These are phyloP conservation scores for Phalera bucephala DNA, from an alignment of 2,888 invertebrate genomes.

Conservation along the genomic window DNA sequence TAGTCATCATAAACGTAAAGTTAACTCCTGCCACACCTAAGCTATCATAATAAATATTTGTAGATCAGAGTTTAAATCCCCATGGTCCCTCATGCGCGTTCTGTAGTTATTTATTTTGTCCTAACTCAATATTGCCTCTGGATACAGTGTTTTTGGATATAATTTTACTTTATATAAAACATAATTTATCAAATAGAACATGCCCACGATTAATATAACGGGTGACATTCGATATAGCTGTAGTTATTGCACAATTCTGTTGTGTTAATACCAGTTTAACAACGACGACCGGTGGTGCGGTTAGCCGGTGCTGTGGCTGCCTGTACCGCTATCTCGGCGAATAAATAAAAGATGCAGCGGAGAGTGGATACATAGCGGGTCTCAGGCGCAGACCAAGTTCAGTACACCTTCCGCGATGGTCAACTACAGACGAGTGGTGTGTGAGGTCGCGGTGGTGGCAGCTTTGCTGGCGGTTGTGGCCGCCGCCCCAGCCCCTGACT, in stretches of 20 bases:
- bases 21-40: too few relatives aligned
- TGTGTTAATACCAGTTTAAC: slow-evolving; percentile 71
- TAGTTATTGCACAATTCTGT: slow-evolving; percentile 54
- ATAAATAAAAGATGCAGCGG: slow-evolving; percentile 80
- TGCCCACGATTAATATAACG: slow-evolving; percentile 13
- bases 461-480: slow-evolving; percentile 31
- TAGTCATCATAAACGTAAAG: too few relatives aligned
- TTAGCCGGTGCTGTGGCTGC: slow-evolving; percentile 47
- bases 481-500: slow-evolving; percentile 52
- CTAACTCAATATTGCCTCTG: too few relatives aligned
- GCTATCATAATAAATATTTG: too few relatives aligned
- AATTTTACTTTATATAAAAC: too few relatives aligned
- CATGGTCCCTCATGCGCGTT: too few relatives aligned
- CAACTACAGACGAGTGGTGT: slow-evolving; percentile 74
- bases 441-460: slow-evolving; percentile 56
- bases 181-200: background rate
- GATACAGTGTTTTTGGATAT: too few relatives aligned
- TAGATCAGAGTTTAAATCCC: too few relatives aligned
- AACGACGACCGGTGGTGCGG: slow-evolving; percentile 51
- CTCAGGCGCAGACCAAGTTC: slow-evolving; percentile 51
- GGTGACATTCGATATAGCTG: slow-evolving; percentile 20
- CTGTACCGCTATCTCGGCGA: slow-evolving; percentile 79
- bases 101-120: too few relatives aligned
- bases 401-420: slow-evolving; percentile 74
- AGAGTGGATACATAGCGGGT: slow-evolving; percentile 70